These are phyloP conservation scores for Hybos culiciformis DNA, from an alignment of 2,888 invertebrate species.

Conservation along the genomic window DNA sequence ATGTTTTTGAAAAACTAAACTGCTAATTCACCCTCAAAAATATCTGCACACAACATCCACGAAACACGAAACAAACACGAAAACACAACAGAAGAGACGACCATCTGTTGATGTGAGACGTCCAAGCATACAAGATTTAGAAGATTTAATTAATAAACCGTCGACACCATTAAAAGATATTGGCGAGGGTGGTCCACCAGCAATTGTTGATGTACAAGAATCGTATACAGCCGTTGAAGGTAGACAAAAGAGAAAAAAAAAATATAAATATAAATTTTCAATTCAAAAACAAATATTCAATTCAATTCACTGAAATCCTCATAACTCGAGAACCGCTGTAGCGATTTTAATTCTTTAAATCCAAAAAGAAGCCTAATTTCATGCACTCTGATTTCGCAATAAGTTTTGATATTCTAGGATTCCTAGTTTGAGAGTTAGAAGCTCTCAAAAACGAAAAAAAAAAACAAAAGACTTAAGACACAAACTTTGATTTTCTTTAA, in stretches of 20 bases:
- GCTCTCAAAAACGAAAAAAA: too few species aligned
- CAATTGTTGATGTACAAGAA: conserved; percentile 84
- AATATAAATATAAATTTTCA: neutral
- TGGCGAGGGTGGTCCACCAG: conserved; percentile 76
- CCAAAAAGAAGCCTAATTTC: too few species aligned
- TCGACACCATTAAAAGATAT: conserved; percentile 73
- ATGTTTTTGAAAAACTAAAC: too few species aligned
- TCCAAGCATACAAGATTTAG: conserved; percentile 79
- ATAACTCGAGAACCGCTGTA: too few species aligned
- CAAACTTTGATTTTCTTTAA: too few species aligned
- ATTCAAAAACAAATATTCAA: neutral
- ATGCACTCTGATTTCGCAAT: too few species aligned
- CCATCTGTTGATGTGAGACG: conserved; percentile 83
- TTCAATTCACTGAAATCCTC: neutral
- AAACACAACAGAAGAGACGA: conserved; percentile 51
- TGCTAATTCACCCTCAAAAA: conserved; percentile 2
- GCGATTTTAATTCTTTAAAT: too few species aligned
- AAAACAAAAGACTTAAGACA: too few species aligned
- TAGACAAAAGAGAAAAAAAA: conserved; percentile 28
- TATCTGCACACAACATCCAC: neutral
- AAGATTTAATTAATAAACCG: conserved; percentile 80
- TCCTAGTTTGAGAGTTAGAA: too few species aligned
- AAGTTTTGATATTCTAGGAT: too few species aligned
- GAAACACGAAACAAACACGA: neutral
- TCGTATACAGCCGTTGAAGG: conserved; percentile 96